Percentiles rank a stretch among this genome's conserved stretches.
phyloP scores from a whole-genome alignment of 2,113 vertebrate genomes.

The Laticauda laticaudata region DNA sequence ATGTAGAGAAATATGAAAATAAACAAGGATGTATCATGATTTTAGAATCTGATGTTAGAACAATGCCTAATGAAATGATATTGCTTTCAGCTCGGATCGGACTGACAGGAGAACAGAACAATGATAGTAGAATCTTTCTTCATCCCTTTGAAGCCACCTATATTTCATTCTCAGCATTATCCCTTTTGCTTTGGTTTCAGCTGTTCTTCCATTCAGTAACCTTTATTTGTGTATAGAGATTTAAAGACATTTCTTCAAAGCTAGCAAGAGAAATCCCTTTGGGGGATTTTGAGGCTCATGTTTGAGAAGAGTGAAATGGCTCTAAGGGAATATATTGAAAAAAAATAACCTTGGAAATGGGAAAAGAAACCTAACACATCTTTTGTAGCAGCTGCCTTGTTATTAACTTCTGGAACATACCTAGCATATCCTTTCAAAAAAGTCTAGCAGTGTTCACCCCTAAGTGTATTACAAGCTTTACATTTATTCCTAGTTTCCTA shows the following conservation, averaged over 20 bases:
- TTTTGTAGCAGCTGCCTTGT: constrained; percentile 44
- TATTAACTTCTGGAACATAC: constrained; percentile 43
- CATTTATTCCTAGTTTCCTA: background rate
- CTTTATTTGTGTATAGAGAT: constrained; percentile 33
- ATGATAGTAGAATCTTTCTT: background rate
- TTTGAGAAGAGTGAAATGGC: constrained; percentile 36
- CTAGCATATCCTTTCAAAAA: constrained; percentile 9
- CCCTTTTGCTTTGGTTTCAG: constrained; percentile 2
- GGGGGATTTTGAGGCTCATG: constrained; percentile 21
- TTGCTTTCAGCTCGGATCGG: background rate
- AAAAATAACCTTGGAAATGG: background rate
- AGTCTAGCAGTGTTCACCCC: background rate
- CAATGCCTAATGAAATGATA: background rate
- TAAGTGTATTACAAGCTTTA: constrained; percentile 17
- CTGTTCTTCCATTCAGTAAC: constrained; percentile 19
- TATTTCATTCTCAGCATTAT: constrained; percentile 18
- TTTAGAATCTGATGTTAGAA: background rate
- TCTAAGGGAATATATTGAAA: background rate
- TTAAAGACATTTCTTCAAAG: constrained; percentile 43
- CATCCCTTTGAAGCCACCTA: background rate
- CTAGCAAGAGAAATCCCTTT: constrained; percentile 44
- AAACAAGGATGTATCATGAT: background rate
- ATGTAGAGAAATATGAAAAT: background rate
- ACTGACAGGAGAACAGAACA: background rate
- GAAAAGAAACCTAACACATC: constrained; percentile 5